Percentiles rank a stretch among this genome's conserved stretches.
These are phyloP conservation scores for Halcyon badia DNA, from an alignment of 2,797 vertebrate species.

Conservation along the genomic window DNA sequence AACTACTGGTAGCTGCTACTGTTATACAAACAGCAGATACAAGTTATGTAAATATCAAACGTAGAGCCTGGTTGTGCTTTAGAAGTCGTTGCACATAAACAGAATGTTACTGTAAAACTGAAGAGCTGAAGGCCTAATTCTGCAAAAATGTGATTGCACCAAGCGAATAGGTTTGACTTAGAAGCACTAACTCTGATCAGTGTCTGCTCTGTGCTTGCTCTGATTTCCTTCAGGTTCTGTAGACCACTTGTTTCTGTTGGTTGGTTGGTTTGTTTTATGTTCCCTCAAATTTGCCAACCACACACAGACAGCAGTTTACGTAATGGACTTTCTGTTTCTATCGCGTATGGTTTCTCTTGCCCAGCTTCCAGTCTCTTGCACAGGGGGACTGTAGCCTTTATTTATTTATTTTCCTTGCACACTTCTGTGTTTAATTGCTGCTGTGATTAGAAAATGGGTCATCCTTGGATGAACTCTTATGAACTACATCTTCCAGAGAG, in stretches of 20 bases:
- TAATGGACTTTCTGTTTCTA: background rate
- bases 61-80: background rate
- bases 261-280: background rate
- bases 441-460: slow-evolving; percentile 53
- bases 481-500: slow-evolving; percentile 42
- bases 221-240: background rate
- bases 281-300: background rate
- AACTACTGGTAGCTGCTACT: slow-evolving; percentile 7
- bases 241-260: background rate
- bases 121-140: background rate
- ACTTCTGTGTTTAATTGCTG: slow-evolving; percentile 14
- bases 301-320: background rate
- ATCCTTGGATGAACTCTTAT: slow-evolving; percentile 58
- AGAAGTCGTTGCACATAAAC: background rate
- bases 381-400: background rate
- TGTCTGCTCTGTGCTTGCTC: background rate
- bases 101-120: background rate
- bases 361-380: background rate
- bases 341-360: background rate
- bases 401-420: slow-evolving; percentile 10
- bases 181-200: background rate
- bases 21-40: background rate
- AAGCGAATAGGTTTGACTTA: background rate
- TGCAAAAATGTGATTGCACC: background rate
- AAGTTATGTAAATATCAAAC: slow-evolving; percentile 16